phyloP scores from a whole-genome alignment of 2,797 vertebrate species.

The Linurgus olivaceus region DNA sequence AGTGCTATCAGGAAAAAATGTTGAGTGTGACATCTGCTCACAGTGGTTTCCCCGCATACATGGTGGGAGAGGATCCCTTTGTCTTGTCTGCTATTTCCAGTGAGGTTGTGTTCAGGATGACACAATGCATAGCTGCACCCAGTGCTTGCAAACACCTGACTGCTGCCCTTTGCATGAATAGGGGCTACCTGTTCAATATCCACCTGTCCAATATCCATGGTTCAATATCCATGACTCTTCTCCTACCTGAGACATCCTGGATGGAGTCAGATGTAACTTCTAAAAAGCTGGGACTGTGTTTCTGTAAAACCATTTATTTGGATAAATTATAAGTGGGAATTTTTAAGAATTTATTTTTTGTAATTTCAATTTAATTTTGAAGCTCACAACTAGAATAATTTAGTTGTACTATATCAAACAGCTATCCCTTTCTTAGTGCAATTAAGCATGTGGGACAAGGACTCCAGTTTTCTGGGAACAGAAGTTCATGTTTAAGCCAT shows the following conservation, averaged over 20 bases:
- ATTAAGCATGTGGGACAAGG: neutral
- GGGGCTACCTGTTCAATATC: neutral
- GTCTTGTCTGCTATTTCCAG: neutral
- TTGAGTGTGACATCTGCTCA: rapidly evolving
- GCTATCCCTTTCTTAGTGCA: neutral
- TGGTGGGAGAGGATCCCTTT: neutral
- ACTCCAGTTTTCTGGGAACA: neutral
- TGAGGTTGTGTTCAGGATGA: neutral
- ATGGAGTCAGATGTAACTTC: neutral
- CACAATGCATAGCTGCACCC: neutral
- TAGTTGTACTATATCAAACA: neutral
- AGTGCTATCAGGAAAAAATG: neutral
- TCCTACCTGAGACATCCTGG: neutral
- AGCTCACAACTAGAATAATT: neutral
- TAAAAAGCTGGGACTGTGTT: neutral
- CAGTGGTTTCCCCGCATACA: neutral
- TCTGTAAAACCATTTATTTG: neutral
- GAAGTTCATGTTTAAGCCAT: neutral
- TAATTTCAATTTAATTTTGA: neutral
- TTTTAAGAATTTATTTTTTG: neutral
- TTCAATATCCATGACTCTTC: neutral
- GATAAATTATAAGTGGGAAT: neutral
- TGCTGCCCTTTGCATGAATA: neutral
- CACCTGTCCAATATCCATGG: too few relatives aligned
- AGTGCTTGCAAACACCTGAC: rapidly evolving